These are phyloP conservation scores for Sternotherus odoratus DNA, from an alignment of 2,797 vertebrate species.

Conservation along the genomic window DNA sequence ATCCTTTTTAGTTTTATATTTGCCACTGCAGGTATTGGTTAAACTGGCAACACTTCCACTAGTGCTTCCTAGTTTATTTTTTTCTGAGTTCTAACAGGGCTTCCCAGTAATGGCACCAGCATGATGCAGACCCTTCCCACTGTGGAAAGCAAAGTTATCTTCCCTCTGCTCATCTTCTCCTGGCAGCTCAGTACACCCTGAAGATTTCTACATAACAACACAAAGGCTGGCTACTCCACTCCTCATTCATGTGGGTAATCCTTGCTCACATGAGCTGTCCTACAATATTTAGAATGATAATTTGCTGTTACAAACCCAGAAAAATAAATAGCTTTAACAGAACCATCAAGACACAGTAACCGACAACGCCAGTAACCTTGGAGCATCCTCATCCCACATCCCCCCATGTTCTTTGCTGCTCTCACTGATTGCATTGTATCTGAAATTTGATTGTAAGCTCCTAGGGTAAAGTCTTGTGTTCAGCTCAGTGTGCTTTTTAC, in stretches of 20 bases:
- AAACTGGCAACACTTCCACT: background rate
- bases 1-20: background rate
- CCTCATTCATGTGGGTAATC: background rate
- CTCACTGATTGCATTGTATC: background rate
- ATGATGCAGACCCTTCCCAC: conserved; percentile 6
- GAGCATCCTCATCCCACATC: background rate
- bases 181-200: background rate
- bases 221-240: background rate
- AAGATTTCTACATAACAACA: background rate
- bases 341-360: background rate
- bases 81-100: background rate
- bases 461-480: background rate
- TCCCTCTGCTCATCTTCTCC: background rate
- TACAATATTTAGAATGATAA: background rate
- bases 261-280: background rate
- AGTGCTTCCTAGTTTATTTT: background rate
- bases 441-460: background rate
- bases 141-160: background rate
- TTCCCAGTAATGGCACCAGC: background rate
- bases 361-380: rapidly evolving
- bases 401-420: background rate
- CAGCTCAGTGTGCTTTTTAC: background rate
- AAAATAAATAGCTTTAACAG: background rate
- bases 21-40: background rate
- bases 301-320: conserved; percentile 5